A percentile compares a stretch with the other conserved stretches of the same genome.
phyloP scores from a whole-genome alignment of 1,140 invertebrate species.

The Ptiloglossa arizonensis region DNA sequence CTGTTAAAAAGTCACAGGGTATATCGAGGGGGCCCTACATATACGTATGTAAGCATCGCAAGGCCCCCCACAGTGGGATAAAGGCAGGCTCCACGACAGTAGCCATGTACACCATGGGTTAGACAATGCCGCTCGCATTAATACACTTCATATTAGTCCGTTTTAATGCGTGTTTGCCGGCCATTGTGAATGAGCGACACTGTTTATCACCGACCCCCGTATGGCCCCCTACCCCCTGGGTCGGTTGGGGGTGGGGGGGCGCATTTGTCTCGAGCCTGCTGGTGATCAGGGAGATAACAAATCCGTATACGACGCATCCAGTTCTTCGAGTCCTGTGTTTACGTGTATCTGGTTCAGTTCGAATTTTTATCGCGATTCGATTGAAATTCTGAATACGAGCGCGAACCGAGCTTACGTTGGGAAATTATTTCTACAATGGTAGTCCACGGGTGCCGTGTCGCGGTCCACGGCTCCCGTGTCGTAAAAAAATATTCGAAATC shows the following conservation, averaged over 20 bases:
- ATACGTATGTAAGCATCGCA: slow-evolving; percentile 63
- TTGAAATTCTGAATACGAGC: background rate
- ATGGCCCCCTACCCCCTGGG: slow-evolving; percentile 63
- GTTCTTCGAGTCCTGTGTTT: slow-evolving; percentile 50
- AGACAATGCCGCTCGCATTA: slow-evolving; percentile 81
- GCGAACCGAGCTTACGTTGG: no score
- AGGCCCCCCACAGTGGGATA: slow-evolving; percentile 79
- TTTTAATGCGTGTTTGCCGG: slow-evolving; percentile 81
- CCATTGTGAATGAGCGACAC: slow-evolving; percentile 82
- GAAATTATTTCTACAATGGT: no score
- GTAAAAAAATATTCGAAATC: no score
- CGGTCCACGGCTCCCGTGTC: no score
- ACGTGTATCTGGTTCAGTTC: slow-evolving; percentile 27
- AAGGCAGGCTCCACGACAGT: slow-evolving; percentile 78
- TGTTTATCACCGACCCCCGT: slow-evolving; percentile 82
- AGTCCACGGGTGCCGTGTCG: no score
- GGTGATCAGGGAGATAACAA: slow-evolving; percentile 76
- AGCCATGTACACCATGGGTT: slow-evolving; percentile 79
- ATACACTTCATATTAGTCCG: slow-evolving; percentile 82
- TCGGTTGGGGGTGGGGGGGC: slow-evolving; percentile 65
- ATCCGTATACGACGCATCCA: slow-evolving; percentile 59
- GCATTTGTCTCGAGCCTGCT: slow-evolving; percentile 77
- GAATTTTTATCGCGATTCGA: background rate
- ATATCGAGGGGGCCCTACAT: slow-evolving; percentile 67
- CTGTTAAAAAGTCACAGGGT: slow-evolving; percentile 72